Base-by-base conservation (phyloP, 1,140 invertebrate genomes). In the Camponotus pennsylvanicus region DNA sequence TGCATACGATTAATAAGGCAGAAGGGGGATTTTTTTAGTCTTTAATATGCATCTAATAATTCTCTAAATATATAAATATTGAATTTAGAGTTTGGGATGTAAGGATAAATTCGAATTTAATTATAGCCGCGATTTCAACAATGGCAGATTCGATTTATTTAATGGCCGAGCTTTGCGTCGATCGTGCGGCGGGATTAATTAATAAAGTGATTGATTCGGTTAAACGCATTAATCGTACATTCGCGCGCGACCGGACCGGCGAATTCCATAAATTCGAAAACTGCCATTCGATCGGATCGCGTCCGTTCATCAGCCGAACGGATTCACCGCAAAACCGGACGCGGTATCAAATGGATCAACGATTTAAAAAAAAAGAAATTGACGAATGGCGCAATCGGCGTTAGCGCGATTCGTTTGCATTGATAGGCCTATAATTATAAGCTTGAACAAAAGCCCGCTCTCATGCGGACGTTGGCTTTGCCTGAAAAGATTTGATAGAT, bases 151-250 rank as follows among this genome's bases (percentile, higher is more conserved):
- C 45, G 40, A 66, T 79, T 79, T 69, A 79, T 79, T 69, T 79
- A 79, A 79, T 79, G 59, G n/a, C n/a, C 77, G 34, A 52, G 27
- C 37, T 49, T 63, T 37, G 18, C 27, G 18, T 34, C 67, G 69
- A 75, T 83, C 40, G 40, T 57, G 40, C 18, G 49, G 66, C n/a
- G 27, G 79, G 27, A 83, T 83, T 75, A 83, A 83, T 83, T 83
- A 83, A 83, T 73, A 83, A 61, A 71, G 49, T 59, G 78, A 71
- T 75, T 69, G 77, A 69, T 80, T 69, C 64, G 64, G 64, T 80
- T 80, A 80, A 80, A 80, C 34, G 77, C 77, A 80, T 80, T 83
- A 75, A 73, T 83, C 69, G 34, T 49, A 57, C 49, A 11, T 42
- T 66, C 15, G 66, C 40, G 77, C 77, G 61, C 73, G 59, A 67